Base-by-base conservation (phyloP, 2,113 vertebrate genomes). In the Donacobius atricapilla region DNA sequence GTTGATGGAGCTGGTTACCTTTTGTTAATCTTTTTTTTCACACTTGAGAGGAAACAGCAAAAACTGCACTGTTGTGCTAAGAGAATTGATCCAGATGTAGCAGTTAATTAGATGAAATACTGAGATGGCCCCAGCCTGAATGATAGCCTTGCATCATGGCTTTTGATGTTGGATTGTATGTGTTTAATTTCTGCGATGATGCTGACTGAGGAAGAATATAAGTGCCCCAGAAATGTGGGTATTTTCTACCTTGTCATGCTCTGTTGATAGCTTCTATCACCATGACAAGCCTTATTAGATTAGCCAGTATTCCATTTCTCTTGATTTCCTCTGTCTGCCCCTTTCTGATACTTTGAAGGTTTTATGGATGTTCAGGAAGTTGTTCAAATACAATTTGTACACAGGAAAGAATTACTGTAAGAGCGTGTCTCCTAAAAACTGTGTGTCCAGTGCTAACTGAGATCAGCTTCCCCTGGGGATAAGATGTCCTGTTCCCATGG, bases 191-290 rank as follows among this genome's bases (percentile, higher is more conserved):
- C 68, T 63, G 65, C 40, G 69, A 14, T 92, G 48, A 33, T 88
- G 66, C 78, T 95, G 93, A 82, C 51, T 57, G 86, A 94, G 90
- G 83, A 93, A 50, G 54, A 93, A 88, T 35, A 0, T 51, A 70
- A 93, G 76, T 92, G 72, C 61, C 72, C 79, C 85, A 89, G 83
- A 83, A 75, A 64, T 19, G 25, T 91, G 92, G 75, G 35, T 61
- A 90, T 94, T 95, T 96, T 94, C 90, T 33, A 95, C 83, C 83
- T 93, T 92, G 90, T 94, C 88, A 87, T 83, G 86, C 86, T 83
- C 71, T 68, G 71, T 65, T 82, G 92, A 91, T 89, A 92, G 56
- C 72, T 91, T 78, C 21, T 83, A 58, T 91, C 93, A 70, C 92
- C 72, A 64, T 94, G 93, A 93, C 83, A 89, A 89, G 85, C 60